Base-by-base conservation (phyloP, 2,888 invertebrate genomes). In the Heliconius sara region DNA sequence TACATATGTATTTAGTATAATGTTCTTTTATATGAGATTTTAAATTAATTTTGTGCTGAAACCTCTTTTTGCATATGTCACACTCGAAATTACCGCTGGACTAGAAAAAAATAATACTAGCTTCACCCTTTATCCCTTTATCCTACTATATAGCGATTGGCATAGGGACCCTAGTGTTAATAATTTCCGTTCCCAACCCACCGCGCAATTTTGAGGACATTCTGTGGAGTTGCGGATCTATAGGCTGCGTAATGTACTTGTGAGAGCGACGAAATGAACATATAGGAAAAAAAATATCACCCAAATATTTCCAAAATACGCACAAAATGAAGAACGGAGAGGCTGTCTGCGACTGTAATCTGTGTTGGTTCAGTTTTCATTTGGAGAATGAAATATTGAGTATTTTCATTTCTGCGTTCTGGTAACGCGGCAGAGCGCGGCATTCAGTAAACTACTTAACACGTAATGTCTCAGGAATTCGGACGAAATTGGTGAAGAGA, bases 1-100 rank as follows among this genome's bases (percentile, higher is more conserved):
- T 52, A 52, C 83, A 83, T 0, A 71, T 27, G 19, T 79, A 81
- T 66, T 82, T 81, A 3, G 66, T 79, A 10, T 65, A 77, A 27
- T 83, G 83, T 2, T 65, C 27, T 6, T 30, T 76, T 4, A 82
- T 67, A 22, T 83, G 82, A 0, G 57, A 12, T 47, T 13, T 19
- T 30, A 82, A n/a, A 9, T 34, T 47, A 3, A 0, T 22, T n/a
- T 76, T 73, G 19, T 16, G 9, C 4, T 30, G 57, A 25, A 68
- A 77, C 19, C 66, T 43, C 34, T 60, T 77, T 16, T 76, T 78
- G 27, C 83, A 83, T 16, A 83, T 79, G 22, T 79, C 76, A 47
- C 83, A 83, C 34, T 81, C 72, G 34, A 70, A 81, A 6, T 73
- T 66, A 0, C 71, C 74, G 9, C 63, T 76, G 1, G 67, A 27